A percentile compares a stretch with the other conserved stretches of the same genome.
phyloP scores from a whole-genome alignment of 2,113 vertebrate genomes.

The Cyprinus carpio region DNA sequence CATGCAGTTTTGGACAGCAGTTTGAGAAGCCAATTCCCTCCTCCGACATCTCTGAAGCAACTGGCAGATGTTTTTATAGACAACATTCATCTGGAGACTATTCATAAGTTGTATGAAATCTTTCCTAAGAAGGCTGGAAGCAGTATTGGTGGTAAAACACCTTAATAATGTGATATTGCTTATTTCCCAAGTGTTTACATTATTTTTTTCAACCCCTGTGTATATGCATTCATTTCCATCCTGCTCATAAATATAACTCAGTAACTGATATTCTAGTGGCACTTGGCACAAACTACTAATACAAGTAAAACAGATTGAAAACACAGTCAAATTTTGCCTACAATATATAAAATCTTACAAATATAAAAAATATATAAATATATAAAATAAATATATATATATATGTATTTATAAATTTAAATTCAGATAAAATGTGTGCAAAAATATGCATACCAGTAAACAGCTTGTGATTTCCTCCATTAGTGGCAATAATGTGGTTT shows the following conservation, averaged over 20 bases:
- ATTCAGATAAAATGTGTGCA: not conserved
- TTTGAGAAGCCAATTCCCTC: no score
- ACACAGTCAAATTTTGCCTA: not conserved
- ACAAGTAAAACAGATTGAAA: not conserved
- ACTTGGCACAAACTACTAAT: not conserved
- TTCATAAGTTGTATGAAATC: not conserved
- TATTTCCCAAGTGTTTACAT: no score
- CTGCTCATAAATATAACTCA: not conserved
- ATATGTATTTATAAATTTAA: not conserved
- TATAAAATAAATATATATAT: no score
- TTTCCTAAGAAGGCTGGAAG: not conserved
- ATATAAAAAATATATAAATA: no score
- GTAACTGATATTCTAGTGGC: not conserved
- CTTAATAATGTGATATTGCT: no score
- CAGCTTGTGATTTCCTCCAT: conserved; percentile 16
- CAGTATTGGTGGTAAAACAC: not conserved
- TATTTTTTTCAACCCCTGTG: not conserved
- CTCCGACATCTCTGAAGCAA: no score
- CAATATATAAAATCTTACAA: not conserved
- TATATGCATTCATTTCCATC: not conserved
- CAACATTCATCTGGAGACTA: not conserved
- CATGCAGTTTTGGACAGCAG: no score
- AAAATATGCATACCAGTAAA: not conserved
- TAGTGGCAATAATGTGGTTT: not conserved
- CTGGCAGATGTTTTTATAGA: not conserved